phyloP scores from a whole-genome alignment of 2,888 invertebrate genomes.

The Drosophila tanythrix region DNA sequence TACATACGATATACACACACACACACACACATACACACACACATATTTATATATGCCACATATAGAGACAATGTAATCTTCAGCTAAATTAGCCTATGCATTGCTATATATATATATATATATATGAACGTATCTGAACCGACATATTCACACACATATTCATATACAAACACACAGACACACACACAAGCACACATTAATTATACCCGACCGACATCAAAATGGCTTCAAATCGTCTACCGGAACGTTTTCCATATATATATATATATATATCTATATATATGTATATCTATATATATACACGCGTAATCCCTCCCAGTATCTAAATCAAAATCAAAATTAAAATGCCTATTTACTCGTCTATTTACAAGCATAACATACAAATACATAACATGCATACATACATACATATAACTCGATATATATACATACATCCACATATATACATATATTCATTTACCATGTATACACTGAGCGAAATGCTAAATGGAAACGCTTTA shows the following conservation, averaged over 20 bases:
- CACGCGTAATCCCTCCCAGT: slow-evolving; percentile 47
- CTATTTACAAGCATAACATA: slow-evolving; percentile 52
- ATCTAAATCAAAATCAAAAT: slow-evolving; percentile 53
- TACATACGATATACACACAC: slow-evolving; percentile 27
- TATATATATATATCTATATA: slow-evolving; percentile 2
- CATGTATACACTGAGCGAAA: slow-evolving; percentile 75
- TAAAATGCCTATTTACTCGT: slow-evolving; percentile 71
- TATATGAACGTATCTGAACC: slow-evolving; percentile 67
- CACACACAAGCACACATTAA: slow-evolving; percentile 30
- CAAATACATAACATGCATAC: slow-evolving; percentile 7
- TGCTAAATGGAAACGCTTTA: slow-evolving; percentile 76
- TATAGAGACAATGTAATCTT: slow-evolving; percentile 16
- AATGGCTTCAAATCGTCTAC: slow-evolving; percentile 66
- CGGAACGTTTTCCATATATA: slow-evolving; percentile 47
- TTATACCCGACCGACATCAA: slow-evolving; percentile 35
- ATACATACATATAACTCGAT: slow-evolving; percentile 21
- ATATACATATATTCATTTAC: slow-evolving; percentile 54
- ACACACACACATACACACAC: neutral
- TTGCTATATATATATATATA: slow-evolving; percentile 28
- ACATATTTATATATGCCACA: slow-evolving; percentile 9
- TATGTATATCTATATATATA: slow-evolving; percentile 4
- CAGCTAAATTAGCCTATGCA: slow-evolving; percentile 35
- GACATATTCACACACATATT: slow-evolving; percentile 60
- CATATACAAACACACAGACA: slow-evolving; percentile 19
- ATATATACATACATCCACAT: slow-evolving; percentile 24